A percentile compares a stretch with the other conserved stretches of the same genome.
Evolutionary conservation across 1,140 invertebrate species (phyloP).

Genomic region (Anastrepha ludens): DNA sequence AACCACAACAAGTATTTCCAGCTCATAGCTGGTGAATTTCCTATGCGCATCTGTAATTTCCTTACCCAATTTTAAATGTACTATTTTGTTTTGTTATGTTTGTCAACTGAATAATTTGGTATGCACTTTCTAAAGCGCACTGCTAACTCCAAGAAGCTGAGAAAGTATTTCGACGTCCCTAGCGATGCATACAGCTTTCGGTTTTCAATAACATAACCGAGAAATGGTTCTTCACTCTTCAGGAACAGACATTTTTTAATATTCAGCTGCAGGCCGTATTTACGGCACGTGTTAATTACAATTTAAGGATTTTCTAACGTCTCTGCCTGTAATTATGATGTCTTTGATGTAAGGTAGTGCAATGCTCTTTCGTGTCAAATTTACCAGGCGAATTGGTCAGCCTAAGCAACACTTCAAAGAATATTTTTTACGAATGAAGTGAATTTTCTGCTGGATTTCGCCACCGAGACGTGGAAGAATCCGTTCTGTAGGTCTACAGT

Average conservation of each 20-base stretch:
- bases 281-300: too few species aligned
- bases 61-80: constrained; percentile 33
- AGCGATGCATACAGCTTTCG: too few species aligned
- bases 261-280: too few species aligned
- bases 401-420: too few species aligned
- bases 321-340: too few species aligned
- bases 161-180: not conserved
- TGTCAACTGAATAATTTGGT: constrained; percentile 53
- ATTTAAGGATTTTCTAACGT: too few species aligned
- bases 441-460: constrained; percentile 54
- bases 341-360: too few species aligned
- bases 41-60: constrained; percentile 62
- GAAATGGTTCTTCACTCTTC: too few species aligned
- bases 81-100: constrained; percentile 27
- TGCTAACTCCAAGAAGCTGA: constrained; percentile 41
- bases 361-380: not conserved
- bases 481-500: not conserved
- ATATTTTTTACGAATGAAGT: not conserved
- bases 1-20: constrained; percentile 55
- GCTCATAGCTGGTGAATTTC: constrained; percentile 60
- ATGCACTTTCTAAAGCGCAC: not conserved
- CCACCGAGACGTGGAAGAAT: not conserved
- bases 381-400: too few species aligned
- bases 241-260: too few species aligned
- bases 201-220: too few species aligned